Percentiles rank a stretch among this genome's conserved stretches.
Conservation (phyloP, 2,113 vertebrate genomes). For the Turnix velox region DNA sequence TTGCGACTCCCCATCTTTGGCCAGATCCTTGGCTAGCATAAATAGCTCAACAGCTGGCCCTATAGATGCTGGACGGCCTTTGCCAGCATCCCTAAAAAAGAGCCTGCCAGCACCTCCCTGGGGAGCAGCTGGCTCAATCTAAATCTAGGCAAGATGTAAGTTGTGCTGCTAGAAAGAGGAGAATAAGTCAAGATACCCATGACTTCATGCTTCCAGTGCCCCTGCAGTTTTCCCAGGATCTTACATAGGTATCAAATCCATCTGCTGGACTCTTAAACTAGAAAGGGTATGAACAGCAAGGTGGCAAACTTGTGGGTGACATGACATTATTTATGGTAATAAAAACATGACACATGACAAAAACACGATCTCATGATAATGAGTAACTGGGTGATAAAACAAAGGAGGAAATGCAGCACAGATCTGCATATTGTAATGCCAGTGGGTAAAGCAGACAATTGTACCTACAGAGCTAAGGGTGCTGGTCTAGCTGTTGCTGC, state of each 20-base stretch:
- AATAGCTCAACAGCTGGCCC: constrained; percentile 10
- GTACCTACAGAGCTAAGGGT: neutral
- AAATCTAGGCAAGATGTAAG: neutral
- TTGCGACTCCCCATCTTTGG: neutral
- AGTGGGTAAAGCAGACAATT: neutral
- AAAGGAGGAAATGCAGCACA: neutral
- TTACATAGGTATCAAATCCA: neutral
- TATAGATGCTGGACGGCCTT: accelerated
- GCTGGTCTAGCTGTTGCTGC: neutral
- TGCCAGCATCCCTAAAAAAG: neutral
- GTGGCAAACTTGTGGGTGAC: neutral
- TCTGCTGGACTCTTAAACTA: neutral
- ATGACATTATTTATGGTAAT: neutral
- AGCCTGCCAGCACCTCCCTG: neutral
- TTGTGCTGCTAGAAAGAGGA: neutral
- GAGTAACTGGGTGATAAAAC: neutral
- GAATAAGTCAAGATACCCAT: neutral
- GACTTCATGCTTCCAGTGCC: neutral
- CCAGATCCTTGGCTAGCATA: neutral
- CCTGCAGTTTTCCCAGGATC: neutral
- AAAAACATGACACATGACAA: neutral
- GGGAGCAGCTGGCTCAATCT: neutral
- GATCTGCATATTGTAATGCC: neutral
- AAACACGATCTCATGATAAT: constrained; percentile 15
- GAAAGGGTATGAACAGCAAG: neutral